Conservation (phyloP, 2,888 invertebrate species). For the Patella depressa region DNA sequence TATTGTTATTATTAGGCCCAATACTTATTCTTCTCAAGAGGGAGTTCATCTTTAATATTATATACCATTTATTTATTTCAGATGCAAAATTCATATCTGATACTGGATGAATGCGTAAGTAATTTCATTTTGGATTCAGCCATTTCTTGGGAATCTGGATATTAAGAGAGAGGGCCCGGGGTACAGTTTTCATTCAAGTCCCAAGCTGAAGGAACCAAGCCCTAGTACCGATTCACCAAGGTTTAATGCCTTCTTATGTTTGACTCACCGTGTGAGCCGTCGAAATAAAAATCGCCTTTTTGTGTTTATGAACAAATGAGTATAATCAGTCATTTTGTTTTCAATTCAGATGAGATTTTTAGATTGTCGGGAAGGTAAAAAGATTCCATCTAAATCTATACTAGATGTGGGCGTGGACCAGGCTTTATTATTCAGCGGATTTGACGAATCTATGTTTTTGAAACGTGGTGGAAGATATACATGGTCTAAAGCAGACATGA, state of each 20-base stretch:
- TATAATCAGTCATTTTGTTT: no score
- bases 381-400: conserved; percentile 73
- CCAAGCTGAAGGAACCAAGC: no score
- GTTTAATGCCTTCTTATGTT: background rate
- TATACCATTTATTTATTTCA: conserved; percentile 28
- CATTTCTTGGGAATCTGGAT: no score
- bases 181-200: no score
- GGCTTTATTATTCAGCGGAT: conserved; percentile 73
- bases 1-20: no score
- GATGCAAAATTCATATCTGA: conserved; percentile 75
- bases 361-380: conserved; percentile 71
- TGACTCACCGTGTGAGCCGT: no score
- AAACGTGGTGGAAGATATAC: conserved; percentile 74
- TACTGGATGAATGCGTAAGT: conserved; percentile 73
- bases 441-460: conserved; percentile 74
- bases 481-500: conserved; percentile 71
- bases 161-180: no score
- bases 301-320: no score
- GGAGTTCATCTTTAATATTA: no score
- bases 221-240: background rate
- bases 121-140: background rate
- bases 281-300: no score
- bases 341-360: conserved; percentile 73
- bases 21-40: no score
- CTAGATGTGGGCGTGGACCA: conserved; percentile 73